Evolutionary conservation across 2,797 vertebrate genomes (phyloP).

Genomic region (Brotogeris chrysoptera): DNA sequence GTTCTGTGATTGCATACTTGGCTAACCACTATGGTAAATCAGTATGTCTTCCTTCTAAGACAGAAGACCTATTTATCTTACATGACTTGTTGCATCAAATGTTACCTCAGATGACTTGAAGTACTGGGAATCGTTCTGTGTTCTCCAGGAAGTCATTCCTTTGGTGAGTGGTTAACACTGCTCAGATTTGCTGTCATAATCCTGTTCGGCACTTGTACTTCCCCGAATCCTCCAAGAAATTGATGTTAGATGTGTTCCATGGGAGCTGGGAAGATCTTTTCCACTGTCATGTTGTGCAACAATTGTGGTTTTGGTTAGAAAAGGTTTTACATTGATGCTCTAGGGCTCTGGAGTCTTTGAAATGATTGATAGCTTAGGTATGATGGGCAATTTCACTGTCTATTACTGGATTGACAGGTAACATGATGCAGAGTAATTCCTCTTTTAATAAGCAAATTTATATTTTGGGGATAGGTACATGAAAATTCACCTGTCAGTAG

Average conservation of each 20-base stretch:
- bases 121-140: neutral
- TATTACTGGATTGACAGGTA: neutral
- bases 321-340: neutral
- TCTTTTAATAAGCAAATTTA: neutral
- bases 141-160: neutral
- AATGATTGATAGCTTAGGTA: neutral
- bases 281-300: neutral
- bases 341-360: neutral
- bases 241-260: neutral
- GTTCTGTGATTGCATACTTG: neutral
- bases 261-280: neutral
- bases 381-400: neutral
- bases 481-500: neutral
- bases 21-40: neutral
- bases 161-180: neutral
- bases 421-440: neutral
- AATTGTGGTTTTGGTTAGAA: neutral
- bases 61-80: neutral
- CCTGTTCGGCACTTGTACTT: neutral
- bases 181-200: neutral
- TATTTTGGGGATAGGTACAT: neutral
- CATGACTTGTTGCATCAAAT: neutral
- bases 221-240: neutral
- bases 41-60: neutral
- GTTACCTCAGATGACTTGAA: constrained; percentile 28